Evolutionary conservation across 2,797 vertebrate species (phyloP), one percentile per base, ranked within the genome.

Genomic region (Danio aesculapii): DNA sequence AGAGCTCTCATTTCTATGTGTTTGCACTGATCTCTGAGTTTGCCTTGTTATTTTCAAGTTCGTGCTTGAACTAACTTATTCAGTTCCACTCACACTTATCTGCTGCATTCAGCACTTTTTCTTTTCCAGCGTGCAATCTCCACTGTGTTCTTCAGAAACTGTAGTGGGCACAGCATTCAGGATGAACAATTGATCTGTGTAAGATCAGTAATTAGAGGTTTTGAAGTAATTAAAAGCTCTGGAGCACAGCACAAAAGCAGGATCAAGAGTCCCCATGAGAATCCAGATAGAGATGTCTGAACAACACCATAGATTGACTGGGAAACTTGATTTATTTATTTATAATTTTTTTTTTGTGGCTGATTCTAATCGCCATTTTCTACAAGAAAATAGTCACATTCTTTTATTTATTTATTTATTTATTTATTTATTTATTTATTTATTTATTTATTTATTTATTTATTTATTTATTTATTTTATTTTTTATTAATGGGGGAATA

Each of bases 191-290:
- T 90, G 92, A 92, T 93, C 89, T 83, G 87, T 91, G 86, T 81
- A 85, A 85, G 90, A 89, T 87, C 87, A 88, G 92, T 94, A 93
- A 95, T 94, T 93, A 94, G 92, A 91, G 88, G 87, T 61, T 81
- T 84, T 66, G 30, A 44, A 67, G 81, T 84, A 86, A 83, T 84
- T 86, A 79, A 86, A 83, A 63, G 79, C 77, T 49, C 68, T 71
- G 52, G 58, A 81, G 63, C 59, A 30, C 62, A 77, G 80, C 43
- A 81, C 69, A 75, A 63, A 79, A 75, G 41, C 21, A 67, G 63
- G 66, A 77, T 75, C 47, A 85, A 82, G 21, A 70, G 63, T 62
- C 50, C 68, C 8, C 58, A 14, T 13, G 49, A 79, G 68, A 72
- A 13, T 5, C 11, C 43, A 39, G 63, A 57, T 68, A 55, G 19